A percentile compares a stretch with the other conserved stretches of the same genome.
Conservation (phyloP, 2,113 vertebrate genomes). For the Dryoscopus gambensis region DNA sequence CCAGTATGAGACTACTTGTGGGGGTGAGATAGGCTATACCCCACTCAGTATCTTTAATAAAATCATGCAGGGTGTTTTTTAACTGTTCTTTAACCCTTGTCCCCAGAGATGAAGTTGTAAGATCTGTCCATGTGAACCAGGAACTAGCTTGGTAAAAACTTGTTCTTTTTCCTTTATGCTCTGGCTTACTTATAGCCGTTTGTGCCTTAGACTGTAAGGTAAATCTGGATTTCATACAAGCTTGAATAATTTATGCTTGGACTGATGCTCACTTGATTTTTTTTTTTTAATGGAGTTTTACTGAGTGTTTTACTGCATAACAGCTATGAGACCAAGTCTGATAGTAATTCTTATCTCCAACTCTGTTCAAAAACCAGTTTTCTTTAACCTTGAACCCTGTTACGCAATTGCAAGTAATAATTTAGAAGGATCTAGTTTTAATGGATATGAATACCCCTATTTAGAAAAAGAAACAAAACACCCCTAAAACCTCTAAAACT, state of each 20-base stretch:
- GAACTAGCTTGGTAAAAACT: not conserved
- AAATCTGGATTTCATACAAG: not conserved
- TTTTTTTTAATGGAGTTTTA: not conserved
- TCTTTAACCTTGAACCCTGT: not conserved
- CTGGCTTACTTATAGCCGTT: not conserved
- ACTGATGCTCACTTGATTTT: not conserved
- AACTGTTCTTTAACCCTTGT: not conserved
- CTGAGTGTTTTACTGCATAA: not conserved
- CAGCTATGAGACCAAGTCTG: not conserved
- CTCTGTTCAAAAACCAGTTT: not conserved
- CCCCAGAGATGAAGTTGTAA: not conserved
- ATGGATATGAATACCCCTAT: not conserved
- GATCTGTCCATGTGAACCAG: not conserved
- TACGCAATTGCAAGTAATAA: not conserved
- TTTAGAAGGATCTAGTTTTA: not conserved
- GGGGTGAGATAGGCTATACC: not conserved
- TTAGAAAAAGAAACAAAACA: not conserved
- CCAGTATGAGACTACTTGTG: not conserved
- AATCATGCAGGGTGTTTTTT: not conserved
- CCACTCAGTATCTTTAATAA: not conserved
- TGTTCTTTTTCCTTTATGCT: not conserved
- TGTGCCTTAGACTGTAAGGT: not conserved
- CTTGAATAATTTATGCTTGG: not conserved
- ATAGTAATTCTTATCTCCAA: not conserved
- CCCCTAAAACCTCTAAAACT: not conserved